Evolutionary conservation across 2,888 invertebrate species (phyloP), one percentile per base, ranked within the genome.

Genomic region (Hirudinaria manillensis): DNA sequence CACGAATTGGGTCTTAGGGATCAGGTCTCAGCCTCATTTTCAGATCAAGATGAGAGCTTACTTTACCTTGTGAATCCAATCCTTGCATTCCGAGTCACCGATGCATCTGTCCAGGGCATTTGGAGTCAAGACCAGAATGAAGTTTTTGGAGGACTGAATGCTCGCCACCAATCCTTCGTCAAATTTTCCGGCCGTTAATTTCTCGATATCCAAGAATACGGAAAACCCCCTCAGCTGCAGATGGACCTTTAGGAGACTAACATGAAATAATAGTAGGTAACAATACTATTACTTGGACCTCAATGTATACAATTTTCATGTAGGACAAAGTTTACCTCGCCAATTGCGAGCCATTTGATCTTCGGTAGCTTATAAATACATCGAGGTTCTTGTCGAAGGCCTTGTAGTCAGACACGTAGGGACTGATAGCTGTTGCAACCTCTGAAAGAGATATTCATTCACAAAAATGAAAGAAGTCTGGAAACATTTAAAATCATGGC

Each of bases 191-290:
- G 98, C 99, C 86, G 97, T 94, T 78, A 99, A 87, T 81, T 96
- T 89, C 86, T 99, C 99, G 76, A 99, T 98, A 83, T 99, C 99
- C 80, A 99, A 95, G 86, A 99, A 99, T 36, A 97, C 97, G 36
- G 93, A 91, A 86, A 95, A 98, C 0, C 96, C 96, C 82, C 96
- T 88, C 77, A 99, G 87, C 86, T 98, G 95, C 72, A 99, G 89
- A 83, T 99, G 97, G 53, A 99, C 98, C 87, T 98, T 98, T 79
- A 99, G 83, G 53, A 87, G 80, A 78, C 86, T 87, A 80, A n/a
- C 21, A 10, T 45, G 45, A 45, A 61, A 19, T 13, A 61, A 61
- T 27, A 61, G n/a, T 61, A 27, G 3, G n/a, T 61, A 21, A 61
- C 24, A 61, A n/a, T 27, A 27, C 29, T 61, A 24, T 24, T 7